Evolutionary conservation across 2,888 invertebrate species (phyloP).

Genomic region (Caradrina clavipalpis): DNA sequence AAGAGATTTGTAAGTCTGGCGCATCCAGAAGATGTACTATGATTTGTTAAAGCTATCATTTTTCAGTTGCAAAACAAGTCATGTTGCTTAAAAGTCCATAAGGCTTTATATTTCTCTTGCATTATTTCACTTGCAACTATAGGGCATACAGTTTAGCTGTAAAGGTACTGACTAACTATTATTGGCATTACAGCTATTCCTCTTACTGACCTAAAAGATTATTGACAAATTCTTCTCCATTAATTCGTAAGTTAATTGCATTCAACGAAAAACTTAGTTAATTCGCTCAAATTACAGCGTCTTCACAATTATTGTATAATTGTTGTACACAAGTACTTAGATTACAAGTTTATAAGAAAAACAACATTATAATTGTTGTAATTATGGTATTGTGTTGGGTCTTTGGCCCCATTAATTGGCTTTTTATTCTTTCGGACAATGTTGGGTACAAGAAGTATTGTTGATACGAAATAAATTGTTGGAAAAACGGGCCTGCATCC

Average conservation of each 20-base stretch:
- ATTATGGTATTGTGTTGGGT: conserved; percentile 49
- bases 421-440: conserved; percentile 45
- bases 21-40: too few relatives aligned
- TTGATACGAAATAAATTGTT: conserved; percentile 49
- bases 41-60: too few relatives aligned
- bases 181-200: background rate
- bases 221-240: conserved; percentile 1
- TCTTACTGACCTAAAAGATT: background rate
- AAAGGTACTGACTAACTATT: background rate
- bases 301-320: conserved; percentile 30
- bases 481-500: conserved; percentile 25
- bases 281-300: conserved; percentile 37
- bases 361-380: conserved; percentile 51
- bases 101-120: too few relatives aligned
- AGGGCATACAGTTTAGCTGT: too few relatives aligned
- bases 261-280: conserved; percentile 18
- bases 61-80: too few relatives aligned
- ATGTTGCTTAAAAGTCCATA: too few relatives aligned
- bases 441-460: conserved; percentile 42
- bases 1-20: too few relatives aligned
- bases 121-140: too few relatives aligned
- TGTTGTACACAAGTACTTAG: conserved; percentile 34
- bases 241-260: conserved; percentile 22
- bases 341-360: conserved; percentile 30
- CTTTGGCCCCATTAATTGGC: conserved; percentile 46